phyloP scores from a whole-genome alignment of 2,797 vertebrate species.

The Morelia viridis region DNA sequence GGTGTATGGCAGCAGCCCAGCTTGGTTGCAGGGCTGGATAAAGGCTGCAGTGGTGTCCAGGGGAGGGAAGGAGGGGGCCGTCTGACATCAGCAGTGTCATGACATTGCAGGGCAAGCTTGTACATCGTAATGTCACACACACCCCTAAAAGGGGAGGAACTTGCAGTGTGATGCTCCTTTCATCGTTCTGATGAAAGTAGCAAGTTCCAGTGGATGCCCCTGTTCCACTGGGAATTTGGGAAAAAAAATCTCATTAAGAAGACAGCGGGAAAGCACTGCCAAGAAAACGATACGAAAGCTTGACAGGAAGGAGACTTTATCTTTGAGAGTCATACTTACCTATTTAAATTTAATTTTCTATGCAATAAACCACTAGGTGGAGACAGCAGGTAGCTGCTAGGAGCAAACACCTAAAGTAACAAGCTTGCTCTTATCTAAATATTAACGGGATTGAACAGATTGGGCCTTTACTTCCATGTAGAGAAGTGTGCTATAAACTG shows the following conservation, averaged over 20 bases:
- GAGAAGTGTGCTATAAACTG: too few species aligned
- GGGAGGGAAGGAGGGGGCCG: too few species aligned
- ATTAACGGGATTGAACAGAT: background rate
- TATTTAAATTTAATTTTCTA: background rate
- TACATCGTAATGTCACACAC: too few species aligned
- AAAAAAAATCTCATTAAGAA: background rate
- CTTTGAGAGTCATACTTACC: background rate
- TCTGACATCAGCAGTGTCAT: too few species aligned
- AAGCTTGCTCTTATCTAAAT: background rate
- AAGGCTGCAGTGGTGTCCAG: too few species aligned
- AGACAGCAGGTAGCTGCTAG: constrained; percentile 46
- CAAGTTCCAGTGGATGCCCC: background rate
- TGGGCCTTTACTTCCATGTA: background rate
- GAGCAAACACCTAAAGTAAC: background rate
- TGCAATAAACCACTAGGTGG: constrained; percentile 35
- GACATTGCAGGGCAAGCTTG: too few species aligned
- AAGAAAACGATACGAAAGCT: background rate
- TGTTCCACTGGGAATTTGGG: background rate
- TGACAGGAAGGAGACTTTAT: background rate
- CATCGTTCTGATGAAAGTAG: background rate
- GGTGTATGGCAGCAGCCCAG: background rate
- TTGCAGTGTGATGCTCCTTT: background rate
- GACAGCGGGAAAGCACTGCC: background rate
- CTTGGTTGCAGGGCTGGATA: background rate
- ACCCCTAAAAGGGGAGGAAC: too few species aligned